These are phyloP conservation scores for Cydia splendana DNA, from an alignment of 1,140 invertebrate species.

Conservation along the genomic window DNA sequence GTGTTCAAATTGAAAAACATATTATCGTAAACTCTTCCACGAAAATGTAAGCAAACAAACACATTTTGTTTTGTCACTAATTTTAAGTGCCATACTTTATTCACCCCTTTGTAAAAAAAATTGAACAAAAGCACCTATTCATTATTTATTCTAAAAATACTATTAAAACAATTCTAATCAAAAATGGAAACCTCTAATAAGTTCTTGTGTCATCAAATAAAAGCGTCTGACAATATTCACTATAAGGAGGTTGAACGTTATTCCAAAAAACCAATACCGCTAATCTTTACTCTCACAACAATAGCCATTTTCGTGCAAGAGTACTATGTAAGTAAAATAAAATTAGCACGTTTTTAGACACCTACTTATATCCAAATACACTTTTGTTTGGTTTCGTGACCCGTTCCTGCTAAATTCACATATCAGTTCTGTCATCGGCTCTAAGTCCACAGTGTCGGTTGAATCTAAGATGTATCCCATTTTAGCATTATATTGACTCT, in stretches of 20 bases:
- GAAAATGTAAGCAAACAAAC: conserved; percentile 43
- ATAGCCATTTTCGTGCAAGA: conserved; percentile 53
- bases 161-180: neutral
- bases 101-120: no score
- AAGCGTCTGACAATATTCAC: no score
- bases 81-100: no score
- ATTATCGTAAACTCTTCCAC: conserved; percentile 53
- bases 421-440: conserved; percentile 63
- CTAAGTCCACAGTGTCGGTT: conserved; percentile 62
- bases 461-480: conserved; percentile 80
- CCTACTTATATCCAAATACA: conserved; percentile 73
- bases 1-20: conserved; percentile 65
- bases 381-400: conserved; percentile 45
- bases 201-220: no score
- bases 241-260: no score
- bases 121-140: no score
- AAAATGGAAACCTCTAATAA: neutral
- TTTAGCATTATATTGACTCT: conserved; percentile 80
- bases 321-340: conserved; percentile 48
- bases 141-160: no score
- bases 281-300: neutral
- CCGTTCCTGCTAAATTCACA: conserved; percentile 74
- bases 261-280: neutral
- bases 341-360: conserved; percentile 60
- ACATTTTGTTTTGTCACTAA: no score